phyloP scores from a whole-genome alignment of 2,797 vertebrate species.

The Hyperoplus immaculatus region DNA sequence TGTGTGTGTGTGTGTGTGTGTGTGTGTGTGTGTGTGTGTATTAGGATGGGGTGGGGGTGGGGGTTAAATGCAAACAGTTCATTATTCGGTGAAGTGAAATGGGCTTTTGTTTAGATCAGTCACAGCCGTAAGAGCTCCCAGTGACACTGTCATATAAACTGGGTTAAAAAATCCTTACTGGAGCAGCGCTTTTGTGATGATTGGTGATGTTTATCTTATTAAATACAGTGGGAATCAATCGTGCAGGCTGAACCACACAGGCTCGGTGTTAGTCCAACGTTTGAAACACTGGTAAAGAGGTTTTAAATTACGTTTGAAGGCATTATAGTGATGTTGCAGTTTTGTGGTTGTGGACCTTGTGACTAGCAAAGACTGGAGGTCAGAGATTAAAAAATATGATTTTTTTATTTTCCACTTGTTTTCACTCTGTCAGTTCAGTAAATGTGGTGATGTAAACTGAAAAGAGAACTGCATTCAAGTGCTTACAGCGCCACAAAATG shows the following conservation, averaged over 20 bases:
- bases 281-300: neutral
- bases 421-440: no score
- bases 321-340: neutral
- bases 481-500: neutral
- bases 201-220: conserved; percentile 59
- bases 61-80: conserved; percentile 86
- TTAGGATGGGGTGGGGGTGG: conserved; percentile 58
- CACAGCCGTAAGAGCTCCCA: conserved; percentile 83
- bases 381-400: neutral
- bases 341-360: no score
- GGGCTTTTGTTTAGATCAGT: conserved; percentile 81
- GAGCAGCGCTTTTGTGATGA: conserved; percentile 45
- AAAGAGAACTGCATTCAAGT: neutral
- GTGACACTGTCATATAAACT: conserved; percentile 57
- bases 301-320: neutral
- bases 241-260: conserved; percentile 17
- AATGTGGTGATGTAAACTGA: neutral
- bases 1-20: conserved; percentile 26
- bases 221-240: conserved; percentile 52
- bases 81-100: conserved; percentile 88
- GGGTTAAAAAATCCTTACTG: conserved; percentile 49
- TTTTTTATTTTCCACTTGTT: no score
- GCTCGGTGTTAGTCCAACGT: neutral
- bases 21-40: conserved; percentile 65
- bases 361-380: neutral